phyloP scores from a whole-genome alignment of 2,797 vertebrate genomes.

The Perodicticus potto region DNA sequence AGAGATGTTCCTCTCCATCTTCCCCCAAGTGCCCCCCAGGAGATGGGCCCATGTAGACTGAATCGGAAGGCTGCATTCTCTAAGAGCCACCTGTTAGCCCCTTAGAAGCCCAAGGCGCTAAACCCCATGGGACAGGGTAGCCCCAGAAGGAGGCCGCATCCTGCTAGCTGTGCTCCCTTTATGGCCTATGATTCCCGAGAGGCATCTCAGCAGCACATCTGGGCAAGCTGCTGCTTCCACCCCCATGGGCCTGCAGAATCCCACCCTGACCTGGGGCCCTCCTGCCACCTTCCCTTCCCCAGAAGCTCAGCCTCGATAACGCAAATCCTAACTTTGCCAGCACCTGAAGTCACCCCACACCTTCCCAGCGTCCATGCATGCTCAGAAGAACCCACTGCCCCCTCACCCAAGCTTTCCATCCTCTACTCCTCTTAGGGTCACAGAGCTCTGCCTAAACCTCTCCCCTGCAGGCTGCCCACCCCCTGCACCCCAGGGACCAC shows the following conservation, averaged over 20 bases:
- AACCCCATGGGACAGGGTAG: rapidly evolving
- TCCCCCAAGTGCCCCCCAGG: background rate
- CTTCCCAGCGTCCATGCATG: too few species aligned
- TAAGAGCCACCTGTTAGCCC: background rate
- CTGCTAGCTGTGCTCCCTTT: rapidly evolving
- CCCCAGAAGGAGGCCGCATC: rapidly evolving
- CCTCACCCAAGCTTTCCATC: background rate
- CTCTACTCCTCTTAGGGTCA: background rate
- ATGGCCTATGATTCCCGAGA: rapidly evolving
- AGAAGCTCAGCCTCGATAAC: rapidly evolving
- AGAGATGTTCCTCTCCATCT: background rate
- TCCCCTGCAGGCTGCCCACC: too few species aligned
- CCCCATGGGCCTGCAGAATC: background rate
- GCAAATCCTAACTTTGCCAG: background rate
- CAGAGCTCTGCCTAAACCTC: background rate
- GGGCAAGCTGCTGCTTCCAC: too few species aligned
- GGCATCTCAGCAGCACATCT: background rate
- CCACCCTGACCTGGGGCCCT: too few species aligned
- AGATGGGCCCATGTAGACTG: rapidly evolving
- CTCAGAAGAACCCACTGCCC: rapidly evolving
- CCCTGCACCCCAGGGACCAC: background rate
- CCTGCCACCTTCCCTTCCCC: too few species aligned
- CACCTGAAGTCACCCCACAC: background rate
- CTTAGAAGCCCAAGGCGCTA: rapidly evolving
- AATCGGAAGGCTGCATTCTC: rapidly evolving